Base-by-base conservation (phyloP, 2,888 invertebrate species). In the Gnatocerus cornutus region DNA sequence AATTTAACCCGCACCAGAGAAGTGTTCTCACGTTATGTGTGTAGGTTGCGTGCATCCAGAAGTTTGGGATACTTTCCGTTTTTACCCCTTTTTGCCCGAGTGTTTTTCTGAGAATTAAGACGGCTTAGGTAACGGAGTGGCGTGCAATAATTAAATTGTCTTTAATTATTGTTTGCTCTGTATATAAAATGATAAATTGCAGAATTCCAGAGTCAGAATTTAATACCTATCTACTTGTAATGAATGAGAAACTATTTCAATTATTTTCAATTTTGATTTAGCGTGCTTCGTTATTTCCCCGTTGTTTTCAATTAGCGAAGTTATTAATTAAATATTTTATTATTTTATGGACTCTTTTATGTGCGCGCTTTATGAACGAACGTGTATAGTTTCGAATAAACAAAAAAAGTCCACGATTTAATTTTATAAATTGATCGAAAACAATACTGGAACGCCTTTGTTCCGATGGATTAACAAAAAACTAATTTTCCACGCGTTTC, bases 221-320 rank as follows among this genome's bases (percentile, higher is more conserved):
- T 78, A 76, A 77, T 67, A 67, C 67, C 58, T 63, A 63, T 63
- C 61, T 77, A 76, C 76, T 76, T 74, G 74, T 77, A 76, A 77
- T 77, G 76, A 78, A 77, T 73, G 77, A 74, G 77, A 74, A 78
- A 78, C 77, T 78, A 78, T 78, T 78, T 78, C 77, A 78, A 76
- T 77, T 77, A 78, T 78, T 77, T 78, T 78, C 78, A 78, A 77
- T 78, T 78, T 78, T 76, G 76, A 77, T 78, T 73, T 74, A 74
- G 74, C 72, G 73, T 72, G 73, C 69, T 70, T 70, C 71, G 71
- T 67, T 67, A 67, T 67, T 67, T 63, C 67, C 29, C 67, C 62
- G 70, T 74, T 76, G 75, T 77, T 76, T 77, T 75, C 76, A 76
- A 77, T 76, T 75, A 74, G 74, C 62, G 68, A 70, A 71, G 71